These are phyloP conservation scores for Agrochola macilenta DNA, from an alignment of 2,888 invertebrate genomes.

Conservation along the genomic window DNA sequence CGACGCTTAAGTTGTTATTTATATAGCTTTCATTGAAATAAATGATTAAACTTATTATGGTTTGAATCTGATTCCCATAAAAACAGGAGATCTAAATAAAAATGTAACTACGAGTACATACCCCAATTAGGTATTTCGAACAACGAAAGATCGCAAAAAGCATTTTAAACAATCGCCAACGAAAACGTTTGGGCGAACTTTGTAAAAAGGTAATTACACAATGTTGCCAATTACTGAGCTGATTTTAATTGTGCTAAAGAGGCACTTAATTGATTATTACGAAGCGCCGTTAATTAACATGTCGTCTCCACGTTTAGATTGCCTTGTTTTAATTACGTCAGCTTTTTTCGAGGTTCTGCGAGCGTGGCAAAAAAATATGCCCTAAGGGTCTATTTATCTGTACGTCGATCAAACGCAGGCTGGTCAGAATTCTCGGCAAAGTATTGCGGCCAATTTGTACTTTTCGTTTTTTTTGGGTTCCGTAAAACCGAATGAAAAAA, in stretches of 20 bases:
- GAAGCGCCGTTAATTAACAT: conserved; percentile 74
- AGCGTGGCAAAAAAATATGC: conserved; percentile 33
- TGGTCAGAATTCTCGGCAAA: conserved; percentile 6
- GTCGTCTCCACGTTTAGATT: conserved; percentile 73
- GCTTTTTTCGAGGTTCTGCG: conserved; percentile 51
- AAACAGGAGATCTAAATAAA: neutral
- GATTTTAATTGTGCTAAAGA: conserved; percentile 71
- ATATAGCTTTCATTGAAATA: too few species aligned
- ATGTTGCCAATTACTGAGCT: conserved; percentile 69
- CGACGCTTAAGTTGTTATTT: too few species aligned
- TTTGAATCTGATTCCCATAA: neutral
- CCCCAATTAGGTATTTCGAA: neutral
- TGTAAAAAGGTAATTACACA: conserved; percentile 62
- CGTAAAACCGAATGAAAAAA: neutral
- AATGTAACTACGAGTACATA: neutral
- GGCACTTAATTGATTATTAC: conserved; percentile 74
- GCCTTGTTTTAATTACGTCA: conserved; percentile 69
- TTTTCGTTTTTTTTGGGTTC: neutral
- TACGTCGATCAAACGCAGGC: conserved; percentile 47
- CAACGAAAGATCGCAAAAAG: conserved; percentile 18
- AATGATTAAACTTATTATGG: too few species aligned
- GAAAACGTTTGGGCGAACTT: conserved; percentile 31
- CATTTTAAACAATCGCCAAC: conserved; percentile 34
- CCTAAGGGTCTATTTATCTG: conserved; percentile 44
- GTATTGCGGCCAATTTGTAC: neutral